Conservation (phyloP, 2,113 vertebrate species). For the Callaeas wilsoni region DNA sequence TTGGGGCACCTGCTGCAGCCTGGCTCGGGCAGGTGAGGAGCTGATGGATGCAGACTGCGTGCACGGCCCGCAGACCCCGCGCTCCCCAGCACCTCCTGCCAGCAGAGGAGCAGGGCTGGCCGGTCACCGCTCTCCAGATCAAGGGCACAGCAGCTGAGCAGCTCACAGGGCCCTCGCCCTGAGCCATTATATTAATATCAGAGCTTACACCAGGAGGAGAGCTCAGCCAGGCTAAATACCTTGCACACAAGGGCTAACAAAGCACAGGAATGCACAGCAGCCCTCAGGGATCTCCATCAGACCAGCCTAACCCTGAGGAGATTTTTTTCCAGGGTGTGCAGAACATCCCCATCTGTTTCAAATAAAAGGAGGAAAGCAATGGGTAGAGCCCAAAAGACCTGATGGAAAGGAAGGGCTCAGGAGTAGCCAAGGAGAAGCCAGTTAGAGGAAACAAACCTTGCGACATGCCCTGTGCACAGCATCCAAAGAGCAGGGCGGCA, state of each 20-base stretch:
- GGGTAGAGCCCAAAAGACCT: not conserved
- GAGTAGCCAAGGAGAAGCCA: not conserved
- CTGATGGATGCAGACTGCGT: not conserved
- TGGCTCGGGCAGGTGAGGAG: not conserved
- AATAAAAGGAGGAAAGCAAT: not conserved
- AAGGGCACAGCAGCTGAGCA: not conserved
- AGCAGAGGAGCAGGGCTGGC: not conserved
- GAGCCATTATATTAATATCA: slow-evolving; percentile 39
- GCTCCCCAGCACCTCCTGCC: rapidly evolving
- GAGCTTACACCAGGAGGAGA: not conserved
- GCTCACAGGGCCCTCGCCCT: not conserved
- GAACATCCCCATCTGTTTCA: not conserved
- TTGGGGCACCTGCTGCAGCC: rapidly evolving
- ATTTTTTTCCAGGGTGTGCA: not conserved
- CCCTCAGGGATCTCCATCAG: not conserved
- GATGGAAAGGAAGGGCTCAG: not conserved
- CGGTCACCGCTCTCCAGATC: not conserved
- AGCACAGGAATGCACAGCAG: not conserved
- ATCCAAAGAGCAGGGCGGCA: not conserved
- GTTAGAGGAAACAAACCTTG: slow-evolving; percentile 40
- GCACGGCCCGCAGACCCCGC: rapidly evolving
- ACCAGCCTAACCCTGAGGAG: not conserved
- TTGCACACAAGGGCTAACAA: not conserved
- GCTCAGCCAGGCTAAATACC: slow-evolving; percentile 33
- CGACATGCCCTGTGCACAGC: not conserved